phyloP scores from a whole-genome alignment of 2,113 vertebrate genomes.

The Eptesicus fuscus region DNA sequence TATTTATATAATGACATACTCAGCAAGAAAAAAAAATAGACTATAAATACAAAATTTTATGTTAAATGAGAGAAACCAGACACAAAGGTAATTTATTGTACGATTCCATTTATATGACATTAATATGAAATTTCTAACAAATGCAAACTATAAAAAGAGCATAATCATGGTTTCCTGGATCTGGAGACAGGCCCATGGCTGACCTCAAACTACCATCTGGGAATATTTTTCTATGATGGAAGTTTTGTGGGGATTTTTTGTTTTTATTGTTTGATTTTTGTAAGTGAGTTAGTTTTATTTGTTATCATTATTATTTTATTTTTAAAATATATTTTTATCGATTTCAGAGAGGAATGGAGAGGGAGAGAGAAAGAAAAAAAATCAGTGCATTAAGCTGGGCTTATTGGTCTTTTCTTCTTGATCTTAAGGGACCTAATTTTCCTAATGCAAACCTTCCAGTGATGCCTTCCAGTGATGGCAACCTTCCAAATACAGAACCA shows the following conservation, averaged over 20 bases:
- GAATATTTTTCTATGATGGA: background rate
- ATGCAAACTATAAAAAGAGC: background rate
- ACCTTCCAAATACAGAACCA: background rate
- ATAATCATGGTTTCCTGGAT: background rate
- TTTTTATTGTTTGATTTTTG: no score
- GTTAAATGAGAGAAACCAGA: background rate
- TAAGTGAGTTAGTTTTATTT: no score
- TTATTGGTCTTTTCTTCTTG: background rate
- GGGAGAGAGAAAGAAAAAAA: no score
- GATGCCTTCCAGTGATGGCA: background rate
- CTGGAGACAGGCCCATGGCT: background rate
- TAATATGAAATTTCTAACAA: background rate
- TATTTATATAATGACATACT: background rate
- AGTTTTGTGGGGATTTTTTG: background rate
- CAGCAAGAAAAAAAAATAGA: background rate
- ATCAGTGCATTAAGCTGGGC: no score
- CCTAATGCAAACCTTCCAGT: background rate
- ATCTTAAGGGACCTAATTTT: background rate
- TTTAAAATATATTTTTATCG: no score
- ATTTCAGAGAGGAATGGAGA: no score
- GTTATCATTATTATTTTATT: no score
- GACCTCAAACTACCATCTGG: background rate
- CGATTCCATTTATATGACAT: background rate
- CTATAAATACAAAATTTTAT: background rate
- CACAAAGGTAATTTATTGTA: background rate